These are phyloP conservation scores for Chamaedrilus cognettii DNA, from an alignment of 2,888 invertebrate species.

Conservation along the genomic window DNA sequence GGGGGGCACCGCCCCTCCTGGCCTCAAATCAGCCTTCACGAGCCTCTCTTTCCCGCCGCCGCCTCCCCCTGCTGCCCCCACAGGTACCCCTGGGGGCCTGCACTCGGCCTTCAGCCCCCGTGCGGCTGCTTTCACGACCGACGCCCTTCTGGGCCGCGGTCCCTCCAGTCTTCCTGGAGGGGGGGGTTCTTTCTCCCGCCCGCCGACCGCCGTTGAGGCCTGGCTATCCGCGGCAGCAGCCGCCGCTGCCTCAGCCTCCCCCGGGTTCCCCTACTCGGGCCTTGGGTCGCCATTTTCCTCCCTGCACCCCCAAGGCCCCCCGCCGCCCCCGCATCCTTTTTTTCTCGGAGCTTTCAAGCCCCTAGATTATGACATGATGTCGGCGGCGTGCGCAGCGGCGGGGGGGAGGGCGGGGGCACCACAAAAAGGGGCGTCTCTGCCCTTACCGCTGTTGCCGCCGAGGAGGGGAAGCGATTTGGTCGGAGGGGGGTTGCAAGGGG, in stretches of 20 bases:
- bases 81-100: slow-evolving; percentile 39
- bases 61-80: slow-evolving; percentile 41
- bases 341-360: too few relatives aligned
- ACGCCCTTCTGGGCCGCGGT: slow-evolving; percentile 30
- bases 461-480: too few relatives aligned
- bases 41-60: slow-evolving; percentile 59
- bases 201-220: slow-evolving; percentile 13
- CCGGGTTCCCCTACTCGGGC: slow-evolving; percentile 27
- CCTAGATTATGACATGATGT: too few relatives aligned
- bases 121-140: slow-evolving; percentile 38
- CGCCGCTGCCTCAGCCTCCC: neutral
- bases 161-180: slow-evolving; percentile 12
- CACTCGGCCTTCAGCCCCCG: slow-evolving; percentile 52
- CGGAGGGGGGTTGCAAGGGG: too few relatives aligned
- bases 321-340: neutral
- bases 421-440: too few relatives aligned
- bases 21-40: slow-evolving; percentile 56
- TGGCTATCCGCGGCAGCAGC: slow-evolving; percentile 10
- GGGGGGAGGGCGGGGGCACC: too few relatives aligned
- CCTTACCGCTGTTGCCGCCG: too few relatives aligned
- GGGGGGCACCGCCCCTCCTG: neutral
- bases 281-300: slow-evolving; percentile 19
- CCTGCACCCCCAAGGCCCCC: neutral
- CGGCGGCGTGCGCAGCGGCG: too few relatives aligned
- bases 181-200: too few relatives aligned